A percentile compares a stretch with the other conserved stretches of the same genome.
Conservation (phyloP, 1,140 invertebrate species). For the Asbolus verrucosus region DNA sequence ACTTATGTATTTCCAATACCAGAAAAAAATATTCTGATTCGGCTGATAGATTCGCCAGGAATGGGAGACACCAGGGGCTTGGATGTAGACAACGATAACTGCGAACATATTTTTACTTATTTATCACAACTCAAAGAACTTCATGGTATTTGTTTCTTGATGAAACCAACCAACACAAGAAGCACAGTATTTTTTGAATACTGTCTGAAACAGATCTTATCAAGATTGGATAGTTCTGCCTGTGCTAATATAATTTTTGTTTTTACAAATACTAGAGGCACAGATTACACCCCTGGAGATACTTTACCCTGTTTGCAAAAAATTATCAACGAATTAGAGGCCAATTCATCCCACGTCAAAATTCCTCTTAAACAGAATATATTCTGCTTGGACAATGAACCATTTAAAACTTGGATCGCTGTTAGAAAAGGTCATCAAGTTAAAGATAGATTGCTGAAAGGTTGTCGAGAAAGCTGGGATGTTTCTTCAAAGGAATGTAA, state of each 20-base stretch:
- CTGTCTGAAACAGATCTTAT: constrained; percentile 59
- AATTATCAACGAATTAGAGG: constrained; percentile 48
- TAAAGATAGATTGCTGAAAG: constrained; percentile 33
- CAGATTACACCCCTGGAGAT: constrained; percentile 57
- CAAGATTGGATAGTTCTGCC: constrained; percentile 59
- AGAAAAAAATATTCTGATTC: constrained; percentile 48
- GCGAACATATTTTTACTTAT: constrained; percentile 60
- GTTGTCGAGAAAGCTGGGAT: constrained; percentile 56
- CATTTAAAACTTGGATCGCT: constrained; percentile 56
- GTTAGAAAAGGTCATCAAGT: constrained; percentile 48
- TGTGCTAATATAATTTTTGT: constrained; percentile 60
- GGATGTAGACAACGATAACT: constrained; percentile 57
- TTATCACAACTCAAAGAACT: constrained; percentile 56
- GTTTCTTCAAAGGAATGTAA: constrained; percentile 56
- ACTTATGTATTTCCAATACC: constrained; percentile 59
- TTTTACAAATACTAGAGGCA: constrained; percentile 58
- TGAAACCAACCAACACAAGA: constrained; percentile 56
- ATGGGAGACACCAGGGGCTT: constrained; percentile 59
- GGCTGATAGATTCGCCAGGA: constrained; percentile 61
- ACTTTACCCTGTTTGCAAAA: constrained; percentile 52
- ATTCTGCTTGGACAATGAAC: constrained; percentile 62
- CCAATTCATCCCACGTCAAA: constrained; percentile 49
- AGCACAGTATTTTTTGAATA: constrained; percentile 57
- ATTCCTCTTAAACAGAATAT: constrained; percentile 55
- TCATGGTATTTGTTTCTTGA: constrained; percentile 60